Base-by-base conservation (phyloP, 2,888 invertebrate species). In the Tromatobia lineatoria region DNA sequence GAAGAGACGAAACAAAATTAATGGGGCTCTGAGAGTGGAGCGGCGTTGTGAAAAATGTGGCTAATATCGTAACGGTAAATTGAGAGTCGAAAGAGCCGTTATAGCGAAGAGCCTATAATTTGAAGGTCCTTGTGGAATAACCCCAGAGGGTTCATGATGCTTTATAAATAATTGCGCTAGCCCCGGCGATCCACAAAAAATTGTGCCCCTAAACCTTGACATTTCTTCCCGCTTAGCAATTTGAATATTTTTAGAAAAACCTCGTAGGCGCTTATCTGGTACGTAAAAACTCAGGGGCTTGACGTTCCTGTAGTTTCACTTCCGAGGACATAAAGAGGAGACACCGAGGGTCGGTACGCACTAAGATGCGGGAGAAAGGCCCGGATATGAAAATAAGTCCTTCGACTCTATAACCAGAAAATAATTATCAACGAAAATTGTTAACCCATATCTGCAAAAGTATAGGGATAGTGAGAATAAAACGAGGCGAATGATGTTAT, bases 231-330 rank as follows among this genome's bases (percentile, higher is more conserved):
- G 18, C 50, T 50, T 57, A 71, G 85, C 86, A 85, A 87, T 86
- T 87, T 87, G 82, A 87, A 87, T 87, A 86, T 83, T 87, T 87
- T 82, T 85, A 83, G 76, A 82, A 84, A 86, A 87, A 83, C 75
- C 82, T 61, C 57, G 52, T 70, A 50, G 67, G 76, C 77, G 34
- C 23, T 25, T 71, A 80, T 45, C 34, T 61, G 75, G 73, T 69
- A 78, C 57, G 47, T 34, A 61, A 34, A 61, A 34, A 34, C 2
- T 10, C 2, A 18, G 34, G 34, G 2, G 23, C 4, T 23, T 23
- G 57, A 23, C 57, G 57, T 11, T 54, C 23, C 20, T 18, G 52
- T 20, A 52, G 2, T 57, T 25, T 11, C 8, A 57, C 57, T 25
- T 57, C 15, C 25, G 13, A 57, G 23, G 25, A 57, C 25, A 25